A percentile compares a stretch with the other conserved stretches of the same genome.
phyloP scores from a whole-genome alignment of 2,113 vertebrate genomes.

The Salvelinus alpinus region DNA sequence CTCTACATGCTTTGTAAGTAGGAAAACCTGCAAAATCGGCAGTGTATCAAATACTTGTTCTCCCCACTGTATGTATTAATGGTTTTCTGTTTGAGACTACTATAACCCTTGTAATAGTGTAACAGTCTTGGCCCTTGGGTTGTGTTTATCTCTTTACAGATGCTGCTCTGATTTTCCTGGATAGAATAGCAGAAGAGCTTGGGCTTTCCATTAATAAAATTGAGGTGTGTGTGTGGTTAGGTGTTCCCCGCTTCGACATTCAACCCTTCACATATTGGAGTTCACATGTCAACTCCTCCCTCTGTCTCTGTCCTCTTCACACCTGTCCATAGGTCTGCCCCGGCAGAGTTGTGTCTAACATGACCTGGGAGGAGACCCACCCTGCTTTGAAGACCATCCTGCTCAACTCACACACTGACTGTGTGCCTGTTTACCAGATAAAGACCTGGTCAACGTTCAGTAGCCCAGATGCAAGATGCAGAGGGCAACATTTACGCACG shows the following conservation, averaged over 20 bases:
- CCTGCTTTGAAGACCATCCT: slow-evolving; percentile 84
- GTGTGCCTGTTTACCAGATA: slow-evolving; percentile 94
- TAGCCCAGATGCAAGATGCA: slow-evolving; percentile 69
- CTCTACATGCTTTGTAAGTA: no score
- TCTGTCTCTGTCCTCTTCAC: neutral
- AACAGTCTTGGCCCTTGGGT: neutral
- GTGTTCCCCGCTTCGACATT: neutral
- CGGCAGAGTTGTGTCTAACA: slow-evolving; percentile 80
- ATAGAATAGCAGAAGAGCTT: slow-evolving; percentile 79
- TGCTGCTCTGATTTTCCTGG: slow-evolving; percentile 81
- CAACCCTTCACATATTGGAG: neutral
- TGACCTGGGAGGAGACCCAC: slow-evolving; percentile 87
- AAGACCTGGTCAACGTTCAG: no score
- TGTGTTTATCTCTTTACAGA: slow-evolving; percentile 65
- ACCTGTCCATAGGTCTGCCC: slow-evolving; percentile 77
- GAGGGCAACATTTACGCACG: slow-evolving; percentile 94
- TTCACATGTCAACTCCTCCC: neutral
- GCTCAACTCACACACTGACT: slow-evolving; percentile 94
- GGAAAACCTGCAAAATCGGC: no score
- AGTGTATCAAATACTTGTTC: no score
- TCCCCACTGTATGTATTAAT: no score
- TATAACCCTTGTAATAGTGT: no score
- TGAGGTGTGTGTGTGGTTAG: slow-evolving; percentile 74
- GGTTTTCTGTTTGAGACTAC: no score
- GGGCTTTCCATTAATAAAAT: slow-evolving; percentile 85